Evolutionary conservation across 2,113 vertebrate genomes (phyloP).

Genomic region (Cyanocitta stelleri): DNA sequence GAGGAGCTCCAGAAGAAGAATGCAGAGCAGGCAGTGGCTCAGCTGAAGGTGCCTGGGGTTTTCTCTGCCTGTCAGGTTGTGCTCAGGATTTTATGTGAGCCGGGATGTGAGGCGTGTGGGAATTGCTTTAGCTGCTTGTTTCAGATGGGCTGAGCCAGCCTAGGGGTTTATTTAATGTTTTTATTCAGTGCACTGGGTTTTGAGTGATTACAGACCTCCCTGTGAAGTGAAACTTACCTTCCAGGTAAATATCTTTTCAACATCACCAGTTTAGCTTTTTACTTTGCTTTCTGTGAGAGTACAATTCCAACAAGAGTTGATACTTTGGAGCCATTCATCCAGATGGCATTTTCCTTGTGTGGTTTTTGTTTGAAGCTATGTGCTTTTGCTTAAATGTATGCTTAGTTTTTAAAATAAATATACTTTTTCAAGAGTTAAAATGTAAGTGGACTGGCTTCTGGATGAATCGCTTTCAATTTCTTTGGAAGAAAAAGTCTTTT

Average conservation of each 20-base stretch:
- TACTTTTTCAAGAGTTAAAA: background rate
- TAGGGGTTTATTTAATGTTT: background rate
- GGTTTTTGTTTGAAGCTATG: background rate
- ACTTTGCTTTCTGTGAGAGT: background rate
- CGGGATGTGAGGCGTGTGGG: background rate
- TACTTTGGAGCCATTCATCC: background rate
- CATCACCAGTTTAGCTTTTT: background rate
- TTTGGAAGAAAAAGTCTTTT: background rate
- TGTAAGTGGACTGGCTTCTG: background rate
- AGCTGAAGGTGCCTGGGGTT: constrained; percentile 74
- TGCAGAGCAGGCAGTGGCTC: constrained; percentile 87
- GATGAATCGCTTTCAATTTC: background rate
- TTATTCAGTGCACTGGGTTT: background rate
- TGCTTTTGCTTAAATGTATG: background rate
- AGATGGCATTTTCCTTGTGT: background rate
- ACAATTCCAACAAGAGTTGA: background rate
- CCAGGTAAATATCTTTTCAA: background rate
- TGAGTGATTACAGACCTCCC: background rate
- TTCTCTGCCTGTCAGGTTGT: background rate
- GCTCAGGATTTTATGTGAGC: background rate
- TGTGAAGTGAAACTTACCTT: background rate
- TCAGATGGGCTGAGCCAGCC: background rate
- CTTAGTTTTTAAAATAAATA: background rate
- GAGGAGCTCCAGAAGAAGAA: constrained; percentile 94
- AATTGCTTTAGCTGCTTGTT: background rate